A percentile compares a stretch with the other conserved stretches of the same genome.
Evolutionary conservation across 2,888 invertebrate species (phyloP).

Genomic region (Plagiodera versicolora): DNA sequence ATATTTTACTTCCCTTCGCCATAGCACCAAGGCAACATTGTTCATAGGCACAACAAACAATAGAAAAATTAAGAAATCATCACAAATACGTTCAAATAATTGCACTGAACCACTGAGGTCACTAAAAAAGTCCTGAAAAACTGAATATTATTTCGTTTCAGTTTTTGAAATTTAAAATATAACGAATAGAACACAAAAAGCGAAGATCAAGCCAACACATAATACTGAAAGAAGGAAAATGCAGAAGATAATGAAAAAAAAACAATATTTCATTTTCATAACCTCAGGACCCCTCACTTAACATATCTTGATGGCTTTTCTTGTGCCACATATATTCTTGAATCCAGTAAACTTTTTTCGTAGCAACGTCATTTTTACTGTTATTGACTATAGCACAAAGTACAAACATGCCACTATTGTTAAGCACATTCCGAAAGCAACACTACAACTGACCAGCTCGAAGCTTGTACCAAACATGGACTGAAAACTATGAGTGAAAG

Average conservation of each 20-base stretch:
- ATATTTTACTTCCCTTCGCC: constrained; percentile 8
- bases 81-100: neutral
- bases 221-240: neutral
- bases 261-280: too few relatives aligned
- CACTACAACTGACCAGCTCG: constrained; percentile 56
- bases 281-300: too few relatives aligned
- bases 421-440: constrained; percentile 44
- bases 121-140: neutral
- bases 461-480: constrained; percentile 60
- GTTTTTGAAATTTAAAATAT: too few relatives aligned
- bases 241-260: too few relatives aligned
- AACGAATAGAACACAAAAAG: neutral
- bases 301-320: too few relatives aligned
- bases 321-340: too few relatives aligned
- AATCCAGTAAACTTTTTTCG: neutral
- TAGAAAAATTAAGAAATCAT: neutral
- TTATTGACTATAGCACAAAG: neutral
- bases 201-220: neutral
- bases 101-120: neutral
- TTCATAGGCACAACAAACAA: neutral
- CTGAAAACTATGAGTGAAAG: constrained; percentile 75
- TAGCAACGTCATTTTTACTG: neutral
- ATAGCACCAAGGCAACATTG: neutral
- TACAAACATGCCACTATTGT: constrained; percentile 36
- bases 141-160: too few relatives aligned